Conservation (phyloP, 2,113 vertebrate genomes). For the Mystacornis crossleyi region DNA sequence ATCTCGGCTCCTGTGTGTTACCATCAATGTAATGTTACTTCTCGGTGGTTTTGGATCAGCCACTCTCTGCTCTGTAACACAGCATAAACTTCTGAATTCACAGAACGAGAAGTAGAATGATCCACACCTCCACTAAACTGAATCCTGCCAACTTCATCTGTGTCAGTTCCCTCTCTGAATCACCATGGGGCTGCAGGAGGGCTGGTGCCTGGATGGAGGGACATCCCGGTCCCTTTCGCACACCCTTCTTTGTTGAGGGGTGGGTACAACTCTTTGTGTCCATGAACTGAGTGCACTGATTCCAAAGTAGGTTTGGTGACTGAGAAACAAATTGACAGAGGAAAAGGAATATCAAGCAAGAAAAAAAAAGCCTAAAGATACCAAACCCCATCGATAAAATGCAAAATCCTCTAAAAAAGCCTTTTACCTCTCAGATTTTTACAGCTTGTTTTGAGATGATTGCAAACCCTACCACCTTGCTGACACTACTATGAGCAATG, state of each 20-base stretch:
- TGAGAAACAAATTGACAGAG: not conserved
- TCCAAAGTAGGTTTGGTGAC: not conserved
- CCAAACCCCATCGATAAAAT: not conserved
- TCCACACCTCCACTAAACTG: not conserved
- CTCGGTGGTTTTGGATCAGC: not conserved
- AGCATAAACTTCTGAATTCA: not conserved
- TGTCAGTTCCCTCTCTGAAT: not conserved
- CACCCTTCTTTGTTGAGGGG: not conserved
- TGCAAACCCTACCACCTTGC: not conserved
- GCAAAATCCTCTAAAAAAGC: not conserved
- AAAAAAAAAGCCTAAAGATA: not conserved
- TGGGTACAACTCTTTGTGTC: not conserved
- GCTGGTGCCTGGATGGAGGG: accelerated
- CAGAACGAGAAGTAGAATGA: not conserved
- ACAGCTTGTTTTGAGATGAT: conserved; percentile 1
- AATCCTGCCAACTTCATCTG: not conserved
- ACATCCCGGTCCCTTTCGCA: not conserved
- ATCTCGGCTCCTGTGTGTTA: not conserved
- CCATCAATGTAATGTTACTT: not conserved
- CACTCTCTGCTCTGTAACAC: accelerated
- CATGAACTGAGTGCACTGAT: too few relatives aligned
- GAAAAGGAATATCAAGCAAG: not conserved
- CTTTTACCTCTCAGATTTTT: not conserved
- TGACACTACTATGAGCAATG: not conserved
- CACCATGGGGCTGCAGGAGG: not conserved